A percentile compares a stretch with the other conserved stretches of the same genome.
These are phyloP conservation scores for Sebastes glaucus DNA, from an alignment of 2,797 vertebrate species.

Conservation along the genomic window DNA sequence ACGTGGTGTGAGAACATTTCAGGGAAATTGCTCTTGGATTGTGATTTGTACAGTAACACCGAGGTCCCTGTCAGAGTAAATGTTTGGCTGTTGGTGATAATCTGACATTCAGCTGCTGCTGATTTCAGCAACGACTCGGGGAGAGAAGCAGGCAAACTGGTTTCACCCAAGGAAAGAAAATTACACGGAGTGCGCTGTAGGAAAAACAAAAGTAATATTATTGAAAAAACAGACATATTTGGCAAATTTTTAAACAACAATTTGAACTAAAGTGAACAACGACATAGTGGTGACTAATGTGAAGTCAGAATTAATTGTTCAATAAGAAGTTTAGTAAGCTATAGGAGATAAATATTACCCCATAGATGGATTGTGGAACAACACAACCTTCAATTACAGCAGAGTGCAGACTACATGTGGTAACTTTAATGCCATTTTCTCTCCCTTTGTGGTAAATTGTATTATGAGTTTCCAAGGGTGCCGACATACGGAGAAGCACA, in stretches of 20 bases:
- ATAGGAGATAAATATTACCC: background rate
- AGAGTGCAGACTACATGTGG: background rate
- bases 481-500: background rate
- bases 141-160: background rate
- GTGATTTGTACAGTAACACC: background rate
- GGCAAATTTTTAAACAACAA: too few species aligned
- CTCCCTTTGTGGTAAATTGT: background rate
- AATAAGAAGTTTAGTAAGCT: background rate
- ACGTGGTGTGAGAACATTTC: conserved; percentile 33
- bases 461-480: background rate
- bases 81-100: conserved; percentile 16
- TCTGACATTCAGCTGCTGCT: conserved; percentile 3
- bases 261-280: background rate
- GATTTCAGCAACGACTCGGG: background rate
- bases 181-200: too few species aligned
- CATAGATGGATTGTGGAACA: background rate
- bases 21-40: conserved; percentile 42
- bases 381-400: background rate
- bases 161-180: background rate
- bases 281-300: background rate
- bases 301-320: background rate
- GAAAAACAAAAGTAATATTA: background rate
- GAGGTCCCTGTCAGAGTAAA: conserved; percentile 12
- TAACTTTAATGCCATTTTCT: background rate
- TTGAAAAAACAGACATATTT: too few species aligned